phyloP scores from a whole-genome alignment of 2,888 invertebrate species.

The Oscheius myriophilus region DNA sequence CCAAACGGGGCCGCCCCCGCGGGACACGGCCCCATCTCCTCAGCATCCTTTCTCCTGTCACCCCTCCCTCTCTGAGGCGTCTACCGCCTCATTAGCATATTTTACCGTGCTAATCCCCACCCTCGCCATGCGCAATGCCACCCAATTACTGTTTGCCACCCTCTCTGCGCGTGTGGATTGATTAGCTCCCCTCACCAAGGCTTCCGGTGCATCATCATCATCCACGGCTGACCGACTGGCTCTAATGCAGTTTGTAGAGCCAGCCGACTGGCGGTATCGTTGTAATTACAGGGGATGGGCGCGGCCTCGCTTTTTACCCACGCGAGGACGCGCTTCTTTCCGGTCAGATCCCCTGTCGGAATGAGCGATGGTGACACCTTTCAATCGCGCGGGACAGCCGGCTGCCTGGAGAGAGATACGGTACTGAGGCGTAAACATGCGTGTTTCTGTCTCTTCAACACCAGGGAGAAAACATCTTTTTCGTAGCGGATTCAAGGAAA shows the following conservation, averaged over 20 bases:
- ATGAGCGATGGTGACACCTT: no score
- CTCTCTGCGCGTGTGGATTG: conserved; percentile 6
- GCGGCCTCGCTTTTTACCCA: conserved; percentile 14
- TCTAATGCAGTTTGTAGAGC: conserved; percentile 19
- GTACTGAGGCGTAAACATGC: no score
- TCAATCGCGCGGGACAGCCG: no score
- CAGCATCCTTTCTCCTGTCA: neutral
- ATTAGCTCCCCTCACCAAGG: conserved; percentile 15
- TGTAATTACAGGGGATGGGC: conserved; percentile 9
- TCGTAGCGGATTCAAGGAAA: no score
- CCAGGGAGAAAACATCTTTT: no score
- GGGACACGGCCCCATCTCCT: no score
- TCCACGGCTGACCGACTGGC: neutral
- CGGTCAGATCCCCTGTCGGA: conserved; percentile 5
- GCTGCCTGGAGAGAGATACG: no score
- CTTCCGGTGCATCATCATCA: conserved; percentile 4
- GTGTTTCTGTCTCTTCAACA: no score
- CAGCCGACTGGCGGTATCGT: conserved; percentile 10
- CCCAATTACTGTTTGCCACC: conserved; percentile 25
- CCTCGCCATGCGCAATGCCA: neutral
- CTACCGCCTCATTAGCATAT: conserved; percentile 20
- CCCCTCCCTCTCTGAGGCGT: neutral
- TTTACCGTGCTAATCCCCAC: conserved; percentile 27
- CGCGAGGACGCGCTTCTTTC: conserved; percentile 5
- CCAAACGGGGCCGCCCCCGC: no score